Conservation (phyloP, 2,888 invertebrate genomes). For the Andrena hattorfiana region DNA sequence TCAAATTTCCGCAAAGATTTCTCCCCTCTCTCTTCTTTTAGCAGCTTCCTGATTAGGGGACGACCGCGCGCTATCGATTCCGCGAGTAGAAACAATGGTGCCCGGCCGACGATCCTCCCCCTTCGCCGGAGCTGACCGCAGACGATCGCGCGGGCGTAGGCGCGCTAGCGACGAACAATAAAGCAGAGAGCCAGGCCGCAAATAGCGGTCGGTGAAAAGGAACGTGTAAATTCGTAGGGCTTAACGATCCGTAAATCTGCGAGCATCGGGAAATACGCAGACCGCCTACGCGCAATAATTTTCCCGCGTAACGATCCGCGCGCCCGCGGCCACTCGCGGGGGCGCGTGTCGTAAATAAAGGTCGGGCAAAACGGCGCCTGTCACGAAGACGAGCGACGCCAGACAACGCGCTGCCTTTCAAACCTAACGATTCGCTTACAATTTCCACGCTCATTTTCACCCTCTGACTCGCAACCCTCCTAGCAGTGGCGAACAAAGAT, state of each 20-base stretch:
- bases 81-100: background rate
- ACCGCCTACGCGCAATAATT: constrained; percentile 68
- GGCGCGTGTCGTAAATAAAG: constrained; percentile 60
- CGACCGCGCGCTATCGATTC: background rate
- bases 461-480: background rate
- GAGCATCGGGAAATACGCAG: constrained; percentile 65
- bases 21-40: too few relatives aligned
- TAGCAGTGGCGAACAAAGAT: background rate
- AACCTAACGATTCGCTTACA: background rate
- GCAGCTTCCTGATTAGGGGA: background rate
- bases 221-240: constrained; percentile 66
- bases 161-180: constrained; percentile 55
- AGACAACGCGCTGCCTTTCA: constrained; percentile 8
- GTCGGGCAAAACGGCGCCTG: constrained; percentile 30
- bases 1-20: constrained; percentile 4
- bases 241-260: constrained; percentile 73
- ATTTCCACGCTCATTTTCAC: background rate
- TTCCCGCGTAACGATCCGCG: constrained; percentile 55
- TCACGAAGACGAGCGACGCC: constrained; percentile 30
- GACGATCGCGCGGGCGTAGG: constrained; percentile 46
- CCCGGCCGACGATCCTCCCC: background rate
- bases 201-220: constrained; percentile 57
- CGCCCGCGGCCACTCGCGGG: constrained; percentile 23
- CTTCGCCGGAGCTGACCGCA: background rate
- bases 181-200: constrained; percentile 46